A percentile compares a stretch with the other conserved stretches of the same genome.
Conservation (phyloP, 2,797 vertebrate species). For the Periophthalmus magnuspinnatus region DNA sequence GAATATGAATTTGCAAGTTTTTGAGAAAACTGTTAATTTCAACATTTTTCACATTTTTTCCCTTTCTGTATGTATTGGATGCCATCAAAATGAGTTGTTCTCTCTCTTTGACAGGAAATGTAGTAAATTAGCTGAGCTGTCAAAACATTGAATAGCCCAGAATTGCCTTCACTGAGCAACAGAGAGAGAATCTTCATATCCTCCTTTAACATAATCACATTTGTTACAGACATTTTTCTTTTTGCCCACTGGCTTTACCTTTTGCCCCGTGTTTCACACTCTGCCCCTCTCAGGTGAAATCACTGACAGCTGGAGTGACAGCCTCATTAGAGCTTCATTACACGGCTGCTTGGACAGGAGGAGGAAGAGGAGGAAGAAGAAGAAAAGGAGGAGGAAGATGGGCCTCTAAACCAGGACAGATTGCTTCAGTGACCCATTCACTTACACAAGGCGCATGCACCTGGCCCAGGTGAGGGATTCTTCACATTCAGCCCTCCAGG, state of each 20-base stretch:
- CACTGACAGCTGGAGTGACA: slow-evolving; percentile 60
- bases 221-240: slow-evolving; percentile 10
- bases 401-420: slow-evolving; percentile 33
- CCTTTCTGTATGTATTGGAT: not conserved
- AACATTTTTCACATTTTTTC: not conserved
- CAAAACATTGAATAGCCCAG: not conserved
- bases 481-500: slow-evolving; percentile 51
- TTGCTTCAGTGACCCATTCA: slow-evolving; percentile 24
- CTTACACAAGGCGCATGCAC: slow-evolving; percentile 44
- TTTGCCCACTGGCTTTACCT: not conserved
- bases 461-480: slow-evolving; percentile 63
- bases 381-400: slow-evolving; percentile 48
- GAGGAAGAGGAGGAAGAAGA: slow-evolving; percentile 52
- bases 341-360: slow-evolving; percentile 59
- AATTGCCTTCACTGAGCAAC: not conserved
- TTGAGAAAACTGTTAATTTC: not conserved
- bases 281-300: slow-evolving; percentile 35
- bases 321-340: slow-evolving; percentile 69
- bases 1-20: not conserved
- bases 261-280: not conserved
- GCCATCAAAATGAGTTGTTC: not conserved
- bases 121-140: slow-evolving; percentile 6
- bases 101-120: not conserved
- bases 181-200: not conserved
- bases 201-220: slow-evolving; percentile 1